Base-by-base conservation (phyloP, 2,797 vertebrate genomes). In the Tachyglossus aculeatus region DNA sequence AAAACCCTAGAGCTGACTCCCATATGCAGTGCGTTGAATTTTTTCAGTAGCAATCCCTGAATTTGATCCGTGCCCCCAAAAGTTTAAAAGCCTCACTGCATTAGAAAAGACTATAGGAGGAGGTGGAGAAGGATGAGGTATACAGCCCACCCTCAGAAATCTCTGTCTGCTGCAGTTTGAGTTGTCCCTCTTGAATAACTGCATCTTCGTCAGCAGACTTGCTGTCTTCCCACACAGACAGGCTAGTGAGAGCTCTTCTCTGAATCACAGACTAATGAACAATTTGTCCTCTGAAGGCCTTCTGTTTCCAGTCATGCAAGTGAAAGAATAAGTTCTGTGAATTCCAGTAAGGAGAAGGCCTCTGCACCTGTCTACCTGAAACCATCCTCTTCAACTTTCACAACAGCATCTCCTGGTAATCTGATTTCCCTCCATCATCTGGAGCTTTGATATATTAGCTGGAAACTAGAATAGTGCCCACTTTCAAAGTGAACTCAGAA, bases 391-490 rank as follows among this genome's bases (percentile, higher is more conserved):
- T 59, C 76, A 25, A 7, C 47, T n/a, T 24, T 29, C 41, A 19
- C 38, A 0, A 55, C n/a, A 0, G 19, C 58, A 21, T 38, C 41
- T 77, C 69, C 75, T 24, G 89, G 90, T 93, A 89, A 90, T 74
- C 36, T 60, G 34, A 9, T 33, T 70, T 48, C n/a, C n/a, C n/a
- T n/a, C n/a, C n/a, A n/a, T n/a, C n/a, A 2, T 25, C 24, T 40
- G 27, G 6, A 6, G 16, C 22, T 61, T 53, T 11, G 0, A 33
- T 27, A 7, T 1, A 2, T 16, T 15, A 44, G 48, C 39, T 7
- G 27, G 14, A 19, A 40, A n/a, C 34, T 14, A 9, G n/a, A 37
- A 45, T 7, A 14, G 9, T 38, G 15, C 12, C 45, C 4, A 1
- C 54, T 9, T 7, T 14, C 19, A 18, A 2, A 0, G 27, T n/a